A percentile compares a stretch with the other conserved stretches of the same genome.
Evolutionary conservation across 2,113 vertebrate species (phyloP).

Genomic region (Anas platyrhynchos): DNA sequence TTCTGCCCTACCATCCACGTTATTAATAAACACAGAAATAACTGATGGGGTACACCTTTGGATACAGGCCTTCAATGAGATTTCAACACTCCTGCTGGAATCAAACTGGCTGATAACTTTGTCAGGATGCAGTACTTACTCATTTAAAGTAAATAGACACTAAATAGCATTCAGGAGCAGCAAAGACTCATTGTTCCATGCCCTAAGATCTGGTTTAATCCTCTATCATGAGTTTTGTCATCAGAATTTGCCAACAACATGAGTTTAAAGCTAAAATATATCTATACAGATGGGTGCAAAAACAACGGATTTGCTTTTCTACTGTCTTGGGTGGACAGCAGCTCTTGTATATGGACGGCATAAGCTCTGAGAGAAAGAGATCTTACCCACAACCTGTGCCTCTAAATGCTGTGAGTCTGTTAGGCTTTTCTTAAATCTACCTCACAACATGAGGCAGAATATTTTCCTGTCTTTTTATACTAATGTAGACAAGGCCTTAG

Average conservation of each 20-base stretch:
- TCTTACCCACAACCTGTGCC: not conserved
- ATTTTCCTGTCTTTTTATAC: not conserved
- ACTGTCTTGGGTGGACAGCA: not conserved
- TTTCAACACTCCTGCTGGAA: not conserved
- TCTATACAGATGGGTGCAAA: not conserved
- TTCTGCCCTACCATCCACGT: not conserved
- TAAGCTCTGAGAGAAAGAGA: not conserved
- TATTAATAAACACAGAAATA: not conserved
- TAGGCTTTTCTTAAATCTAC: not conserved
- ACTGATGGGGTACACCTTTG: not conserved
- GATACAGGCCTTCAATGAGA: not conserved
- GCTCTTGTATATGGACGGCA: not conserved
- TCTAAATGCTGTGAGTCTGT: not conserved
- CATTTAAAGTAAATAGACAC: not conserved
- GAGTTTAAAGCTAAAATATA: not conserved
- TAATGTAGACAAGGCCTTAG: not conserved
- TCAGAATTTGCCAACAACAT: accelerated
- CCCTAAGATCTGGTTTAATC: not conserved
- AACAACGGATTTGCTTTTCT: not conserved
- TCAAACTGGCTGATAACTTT: not conserved
- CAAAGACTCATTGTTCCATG: not conserved
- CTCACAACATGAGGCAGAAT: not conserved
- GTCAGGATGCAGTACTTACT: not conserved
- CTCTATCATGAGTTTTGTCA: not conserved
- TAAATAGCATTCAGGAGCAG: not conserved